Percentiles rank a stretch among this genome's conserved stretches.
These are phyloP conservation scores for Mirza zaza DNA, from an alignment of 2,113 vertebrate genomes.

Conservation along the genomic window DNA sequence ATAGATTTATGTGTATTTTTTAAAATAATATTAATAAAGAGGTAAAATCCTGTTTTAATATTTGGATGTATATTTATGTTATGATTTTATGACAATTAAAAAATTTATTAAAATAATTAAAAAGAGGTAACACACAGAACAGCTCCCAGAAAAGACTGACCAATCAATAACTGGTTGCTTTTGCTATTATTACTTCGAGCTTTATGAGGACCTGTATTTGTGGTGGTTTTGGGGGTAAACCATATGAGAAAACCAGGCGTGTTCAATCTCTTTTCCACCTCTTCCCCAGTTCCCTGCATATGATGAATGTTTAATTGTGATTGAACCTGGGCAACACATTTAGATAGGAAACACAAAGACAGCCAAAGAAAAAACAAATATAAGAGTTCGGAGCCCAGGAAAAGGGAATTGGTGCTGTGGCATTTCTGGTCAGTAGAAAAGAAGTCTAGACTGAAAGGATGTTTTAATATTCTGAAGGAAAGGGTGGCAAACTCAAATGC, in stretches of 20 bases:
- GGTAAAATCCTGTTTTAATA: background rate
- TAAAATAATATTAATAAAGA: background rate
- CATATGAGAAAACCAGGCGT: too few relatives aligned
- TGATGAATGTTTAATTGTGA: background rate
- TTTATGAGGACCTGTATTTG: background rate
- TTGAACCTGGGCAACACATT: too few relatives aligned
- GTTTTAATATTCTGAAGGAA: background rate
- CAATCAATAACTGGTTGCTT: rapidly evolving
- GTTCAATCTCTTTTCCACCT: background rate
- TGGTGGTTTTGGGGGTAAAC: rapidly evolving
- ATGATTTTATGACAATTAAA: background rate
- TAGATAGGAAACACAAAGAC: background rate
- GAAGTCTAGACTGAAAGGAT: background rate
- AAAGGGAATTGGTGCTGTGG: rapidly evolving
- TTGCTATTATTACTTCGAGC: rapidly evolving
- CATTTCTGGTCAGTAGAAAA: background rate
- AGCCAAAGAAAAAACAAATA: background rate
- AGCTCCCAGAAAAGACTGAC: background rate
- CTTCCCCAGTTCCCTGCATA: background rate
- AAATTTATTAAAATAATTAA: background rate
- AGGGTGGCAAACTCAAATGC: background rate
- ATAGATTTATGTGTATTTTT: background rate
- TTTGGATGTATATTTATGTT: background rate
- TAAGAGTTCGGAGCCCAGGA: background rate
- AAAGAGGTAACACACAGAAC: background rate